phyloP scores from a whole-genome alignment of 2,113 vertebrate genomes.

The Poeciliopsis prolifica region DNA sequence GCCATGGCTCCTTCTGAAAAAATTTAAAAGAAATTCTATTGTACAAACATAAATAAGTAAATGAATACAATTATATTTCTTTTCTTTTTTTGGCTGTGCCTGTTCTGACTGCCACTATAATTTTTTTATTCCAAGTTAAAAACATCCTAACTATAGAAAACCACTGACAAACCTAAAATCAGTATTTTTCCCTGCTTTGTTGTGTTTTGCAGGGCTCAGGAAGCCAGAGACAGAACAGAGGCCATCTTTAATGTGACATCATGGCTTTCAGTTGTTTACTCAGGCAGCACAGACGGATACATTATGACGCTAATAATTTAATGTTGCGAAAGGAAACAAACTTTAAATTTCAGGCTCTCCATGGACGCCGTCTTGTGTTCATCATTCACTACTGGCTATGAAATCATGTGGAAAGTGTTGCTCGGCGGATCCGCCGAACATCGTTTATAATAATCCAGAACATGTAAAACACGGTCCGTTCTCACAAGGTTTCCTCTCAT shows the following conservation, averaged over 20 bases:
- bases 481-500: slow-evolving; percentile 32
- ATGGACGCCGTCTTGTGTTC: background rate
- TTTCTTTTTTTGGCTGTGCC: no score
- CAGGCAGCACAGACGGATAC: background rate
- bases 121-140: no score
- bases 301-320: background rate
- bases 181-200: background rate
- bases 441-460: slow-evolving; percentile 12
- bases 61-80: no score
- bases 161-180: background rate
- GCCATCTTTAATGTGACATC: background rate
- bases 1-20: no score
- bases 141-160: no score
- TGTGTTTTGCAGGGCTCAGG: background rate
- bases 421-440: slow-evolving; percentile 34
- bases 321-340: background rate
- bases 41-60: no score
- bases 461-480: slow-evolving; percentile 51
- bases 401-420: slow-evolving; percentile 45
- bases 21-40: no score
- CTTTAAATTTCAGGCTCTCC: slow-evolving; percentile 2
- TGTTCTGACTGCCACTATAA: no score
- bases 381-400: slow-evolving; percentile 20
- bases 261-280: slow-evolving; percentile 1
- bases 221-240: slow-evolving; percentile 6